Conservation (phyloP, 2,113 vertebrate genomes). For the Corapipo altera region DNA sequence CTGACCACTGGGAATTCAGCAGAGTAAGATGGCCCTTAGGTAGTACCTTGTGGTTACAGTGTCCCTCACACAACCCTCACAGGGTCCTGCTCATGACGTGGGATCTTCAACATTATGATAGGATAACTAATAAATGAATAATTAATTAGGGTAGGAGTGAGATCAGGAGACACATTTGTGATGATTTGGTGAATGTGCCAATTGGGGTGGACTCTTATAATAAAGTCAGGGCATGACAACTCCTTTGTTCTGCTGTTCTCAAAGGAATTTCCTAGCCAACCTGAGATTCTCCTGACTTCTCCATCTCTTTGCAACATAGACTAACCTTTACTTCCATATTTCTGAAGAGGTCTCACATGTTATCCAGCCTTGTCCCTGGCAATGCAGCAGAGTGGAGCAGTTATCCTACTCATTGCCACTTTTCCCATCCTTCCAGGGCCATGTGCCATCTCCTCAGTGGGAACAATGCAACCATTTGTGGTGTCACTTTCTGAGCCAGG, state of each 20-base stretch:
- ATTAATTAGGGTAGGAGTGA: neutral
- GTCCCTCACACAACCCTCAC: neutral
- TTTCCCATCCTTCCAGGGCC: neutral
- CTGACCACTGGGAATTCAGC: neutral
- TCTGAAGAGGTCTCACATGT: fast-evolving
- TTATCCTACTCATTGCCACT: neutral
- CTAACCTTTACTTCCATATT: neutral
- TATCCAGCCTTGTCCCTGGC: neutral
- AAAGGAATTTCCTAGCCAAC: neutral
- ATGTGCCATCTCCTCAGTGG: neutral
- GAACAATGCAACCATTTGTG: neutral
- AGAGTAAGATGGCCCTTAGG: neutral
- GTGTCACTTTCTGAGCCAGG: neutral
- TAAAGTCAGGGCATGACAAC: neutral
- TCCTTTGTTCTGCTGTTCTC: neutral
- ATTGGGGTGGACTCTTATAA: fast-evolving
- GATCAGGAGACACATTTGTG: neutral
- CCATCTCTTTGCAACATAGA: neutral
- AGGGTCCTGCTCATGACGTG: neutral
- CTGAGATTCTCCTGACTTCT: neutral
- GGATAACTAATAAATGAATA: neutral
- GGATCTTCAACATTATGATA: neutral
- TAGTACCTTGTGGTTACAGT: neutral
- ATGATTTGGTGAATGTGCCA: neutral
- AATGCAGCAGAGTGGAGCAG: neutral